Conservation (phyloP, 2,888 invertebrate species). For the Cybosia mesomella region DNA sequence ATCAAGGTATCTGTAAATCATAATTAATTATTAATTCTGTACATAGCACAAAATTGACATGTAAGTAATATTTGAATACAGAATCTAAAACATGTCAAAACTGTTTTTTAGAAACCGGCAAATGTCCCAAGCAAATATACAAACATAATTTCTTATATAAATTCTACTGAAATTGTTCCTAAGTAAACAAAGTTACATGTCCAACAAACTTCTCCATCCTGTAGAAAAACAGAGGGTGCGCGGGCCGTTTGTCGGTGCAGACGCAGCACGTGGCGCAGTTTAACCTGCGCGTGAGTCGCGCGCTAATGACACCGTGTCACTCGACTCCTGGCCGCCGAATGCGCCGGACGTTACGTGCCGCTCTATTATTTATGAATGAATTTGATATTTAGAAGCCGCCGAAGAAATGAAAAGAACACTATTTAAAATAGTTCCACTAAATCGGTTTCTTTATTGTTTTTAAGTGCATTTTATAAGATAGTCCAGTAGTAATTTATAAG, state of each 20-base stretch:
- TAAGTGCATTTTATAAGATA: background rate
- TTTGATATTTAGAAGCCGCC: constrained; percentile 27
- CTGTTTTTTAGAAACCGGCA: background rate
- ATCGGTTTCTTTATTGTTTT: constrained; percentile 15
- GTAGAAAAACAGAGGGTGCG: constrained; percentile 69
- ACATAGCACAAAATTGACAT: too few relatives aligned
- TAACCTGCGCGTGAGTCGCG: constrained; percentile 80
- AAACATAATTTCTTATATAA: constrained; percentile 7
- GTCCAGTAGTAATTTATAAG: background rate
- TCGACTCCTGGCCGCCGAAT: constrained; percentile 56
- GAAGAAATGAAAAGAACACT: constrained; percentile 16
- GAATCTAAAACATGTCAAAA: background rate
- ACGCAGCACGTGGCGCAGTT: constrained; percentile 80
- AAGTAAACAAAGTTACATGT: constrained; percentile 22
- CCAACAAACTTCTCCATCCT: constrained; percentile 54
- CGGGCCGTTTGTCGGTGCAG: constrained; percentile 55
- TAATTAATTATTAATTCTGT: too few relatives aligned
- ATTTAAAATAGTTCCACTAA: constrained; percentile 20
- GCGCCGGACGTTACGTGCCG: constrained; percentile 54
- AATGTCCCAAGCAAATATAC: constrained; percentile 8
- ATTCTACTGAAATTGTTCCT: constrained; percentile 26
- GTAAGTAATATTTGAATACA: background rate
- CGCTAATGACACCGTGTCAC: constrained; percentile 76
- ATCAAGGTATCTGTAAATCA: too few relatives aligned
- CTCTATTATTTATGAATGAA: constrained; percentile 44